A percentile compares a stretch with the other conserved stretches of the same genome.
Evolutionary conservation across 2,888 invertebrate genomes (phyloP).

Genomic region (Tetanocera ferruginea): DNA sequence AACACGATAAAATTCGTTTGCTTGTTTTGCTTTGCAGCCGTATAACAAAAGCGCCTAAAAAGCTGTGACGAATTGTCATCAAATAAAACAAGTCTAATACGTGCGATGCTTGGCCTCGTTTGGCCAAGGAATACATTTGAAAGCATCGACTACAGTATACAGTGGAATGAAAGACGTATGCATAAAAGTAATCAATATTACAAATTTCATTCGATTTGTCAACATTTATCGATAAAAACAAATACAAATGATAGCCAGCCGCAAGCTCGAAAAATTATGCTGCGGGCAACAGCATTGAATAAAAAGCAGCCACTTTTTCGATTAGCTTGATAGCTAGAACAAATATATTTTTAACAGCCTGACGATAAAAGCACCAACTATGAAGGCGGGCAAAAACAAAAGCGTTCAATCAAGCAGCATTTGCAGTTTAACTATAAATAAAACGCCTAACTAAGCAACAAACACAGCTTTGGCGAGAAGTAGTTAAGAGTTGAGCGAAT

Average conservation of each 20-base stretch:
- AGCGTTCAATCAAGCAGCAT: too few relatives aligned
- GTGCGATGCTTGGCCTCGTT: background rate
- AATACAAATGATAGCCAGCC: constrained; percentile 8
- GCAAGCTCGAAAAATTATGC: background rate
- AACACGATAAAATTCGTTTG: background rate
- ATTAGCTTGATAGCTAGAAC: too few relatives aligned
- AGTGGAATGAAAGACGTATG: background rate
- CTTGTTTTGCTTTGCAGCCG: background rate
- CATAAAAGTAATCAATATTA: constrained; percentile 32
- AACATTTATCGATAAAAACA: constrained; percentile 28
- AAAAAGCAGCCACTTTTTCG: too few relatives aligned
- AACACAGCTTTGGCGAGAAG: too few relatives aligned
- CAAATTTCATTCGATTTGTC: constrained; percentile 33
- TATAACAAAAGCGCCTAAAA: background rate
- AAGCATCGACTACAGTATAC: background rate
- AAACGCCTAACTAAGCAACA: too few relatives aligned
- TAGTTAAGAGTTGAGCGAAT: too few relatives aligned
- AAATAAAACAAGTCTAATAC: background rate
- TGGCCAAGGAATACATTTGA: background rate
- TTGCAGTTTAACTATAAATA: too few relatives aligned
- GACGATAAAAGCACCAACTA: too few relatives aligned
- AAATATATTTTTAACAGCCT: too few relatives aligned
- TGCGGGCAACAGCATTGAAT: too few relatives aligned
- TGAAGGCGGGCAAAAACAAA: too few relatives aligned
- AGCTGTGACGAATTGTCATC: constrained; percentile 15